Evolutionary conservation across 2,113 vertebrate genomes (phyloP).

Genomic region (Marcusenius ussheri): DNA sequence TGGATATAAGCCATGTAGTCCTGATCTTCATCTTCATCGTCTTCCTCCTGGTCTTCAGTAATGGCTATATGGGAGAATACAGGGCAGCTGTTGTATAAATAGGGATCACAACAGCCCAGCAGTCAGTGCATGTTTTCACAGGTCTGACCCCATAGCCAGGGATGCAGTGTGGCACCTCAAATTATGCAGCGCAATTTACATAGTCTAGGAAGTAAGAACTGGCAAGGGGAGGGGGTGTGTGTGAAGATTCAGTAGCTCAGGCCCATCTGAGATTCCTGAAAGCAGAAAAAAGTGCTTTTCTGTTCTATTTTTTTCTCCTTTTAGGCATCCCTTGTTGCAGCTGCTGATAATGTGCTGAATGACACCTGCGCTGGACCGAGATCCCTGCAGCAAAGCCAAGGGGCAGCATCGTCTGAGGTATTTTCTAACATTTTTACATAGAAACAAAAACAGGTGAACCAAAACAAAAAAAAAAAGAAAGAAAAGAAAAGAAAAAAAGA

Average conservation of each 20-base stretch:
- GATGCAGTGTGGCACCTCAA: conserved; percentile 69
- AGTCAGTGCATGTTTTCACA: conserved; percentile 73
- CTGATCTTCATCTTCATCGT: conserved; percentile 76
- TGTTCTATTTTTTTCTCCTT: conserved; percentile 66
- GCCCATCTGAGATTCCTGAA: conserved; percentile 78
- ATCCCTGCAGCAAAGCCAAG: background rate
- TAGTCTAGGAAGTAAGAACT: conserved; percentile 73
- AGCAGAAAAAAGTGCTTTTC: conserved; percentile 73
- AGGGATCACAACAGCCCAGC: conserved; percentile 72
- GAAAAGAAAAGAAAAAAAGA: background rate
- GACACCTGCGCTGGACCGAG: background rate
- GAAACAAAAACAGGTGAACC: conserved; percentile 1
- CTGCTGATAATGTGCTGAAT: background rate
- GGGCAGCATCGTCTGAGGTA: conserved; percentile 19
- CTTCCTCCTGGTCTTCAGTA: conserved; percentile 73
- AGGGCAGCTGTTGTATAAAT: conserved; percentile 81
- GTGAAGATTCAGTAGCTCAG: conserved; percentile 74
- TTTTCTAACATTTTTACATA: conserved; percentile 18
- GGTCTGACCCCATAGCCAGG: conserved; percentile 64
- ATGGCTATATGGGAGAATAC: conserved; percentile 82
- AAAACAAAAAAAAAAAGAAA: background rate
- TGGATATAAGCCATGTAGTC: conserved; percentile 71
- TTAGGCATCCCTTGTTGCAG: conserved; percentile 46
- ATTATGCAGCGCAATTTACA: conserved; percentile 60
- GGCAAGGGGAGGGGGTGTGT: conserved; percentile 53